These are phyloP conservation scores for Exocentrus adspersus DNA, from an alignment of 2,888 invertebrate genomes.

Conservation along the genomic window DNA sequence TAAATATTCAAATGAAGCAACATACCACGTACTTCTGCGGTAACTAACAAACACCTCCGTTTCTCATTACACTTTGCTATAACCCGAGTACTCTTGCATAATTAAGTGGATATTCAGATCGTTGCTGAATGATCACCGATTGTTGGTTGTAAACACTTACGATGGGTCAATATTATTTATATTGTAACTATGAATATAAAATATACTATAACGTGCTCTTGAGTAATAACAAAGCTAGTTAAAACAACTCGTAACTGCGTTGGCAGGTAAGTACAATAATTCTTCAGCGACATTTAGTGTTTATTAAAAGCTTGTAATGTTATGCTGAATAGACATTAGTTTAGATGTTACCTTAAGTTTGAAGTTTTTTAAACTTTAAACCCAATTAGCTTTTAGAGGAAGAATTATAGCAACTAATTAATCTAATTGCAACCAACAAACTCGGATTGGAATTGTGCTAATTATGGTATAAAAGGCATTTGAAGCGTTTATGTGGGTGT, in stretches of 20 bases:
- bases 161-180: neutral
- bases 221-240: neutral
- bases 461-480: no score
- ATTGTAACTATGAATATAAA: neutral
- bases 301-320: neutral
- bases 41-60: conserved; percentile 11
- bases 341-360: no score
- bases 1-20: conserved; percentile 14
- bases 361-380: no score
- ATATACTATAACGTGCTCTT: neutral
- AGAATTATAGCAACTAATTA: no score
- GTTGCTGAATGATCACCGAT: conserved; percentile 14
- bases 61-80: conserved; percentile 13
- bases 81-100: conserved; percentile 11
- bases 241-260: neutral
- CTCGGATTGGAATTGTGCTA: no score
- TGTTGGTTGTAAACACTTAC: conserved; percentile 11
- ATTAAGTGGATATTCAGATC: conserved; percentile 22
- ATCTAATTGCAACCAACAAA: no score
- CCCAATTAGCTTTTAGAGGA: no score
- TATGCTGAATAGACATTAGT: neutral
- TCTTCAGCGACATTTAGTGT: neutral
- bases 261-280: neutral
- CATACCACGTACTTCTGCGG: neutral
- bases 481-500: neutral